Evolutionary conservation across 2,113 vertebrate genomes (phyloP).

Genomic region (Sakesphorus luctuosus): DNA sequence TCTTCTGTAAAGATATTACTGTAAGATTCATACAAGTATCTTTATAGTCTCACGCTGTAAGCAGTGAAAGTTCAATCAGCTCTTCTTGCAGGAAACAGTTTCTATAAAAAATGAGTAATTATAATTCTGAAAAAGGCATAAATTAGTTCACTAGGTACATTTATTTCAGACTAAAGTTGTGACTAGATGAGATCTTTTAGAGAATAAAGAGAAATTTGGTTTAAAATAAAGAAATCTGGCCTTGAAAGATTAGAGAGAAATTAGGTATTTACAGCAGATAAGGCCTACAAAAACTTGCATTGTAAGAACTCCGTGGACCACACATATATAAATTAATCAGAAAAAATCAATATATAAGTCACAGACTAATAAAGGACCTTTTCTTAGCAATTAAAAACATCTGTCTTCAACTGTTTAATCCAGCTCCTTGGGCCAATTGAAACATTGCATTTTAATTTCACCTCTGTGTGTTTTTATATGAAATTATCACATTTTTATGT

Average conservation of each 20-base stretch:
- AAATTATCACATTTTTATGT: not conserved
- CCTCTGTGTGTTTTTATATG: not conserved
- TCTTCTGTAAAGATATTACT: constrained; percentile 64
- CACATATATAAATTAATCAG: not conserved
- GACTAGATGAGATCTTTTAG: constrained; percentile 22
- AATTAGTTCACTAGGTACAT: constrained; percentile 47
- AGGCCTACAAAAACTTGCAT: not conserved
- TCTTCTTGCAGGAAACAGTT: constrained; percentile 66
- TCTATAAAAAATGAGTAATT: constrained; percentile 53
- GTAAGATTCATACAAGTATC: constrained; percentile 52
- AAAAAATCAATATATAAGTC: not conserved
- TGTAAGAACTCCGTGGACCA: not conserved
- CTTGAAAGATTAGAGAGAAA: not conserved
- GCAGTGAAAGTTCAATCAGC: constrained; percentile 66
- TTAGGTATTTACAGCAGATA: not conserved
- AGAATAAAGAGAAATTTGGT: constrained; percentile 29
- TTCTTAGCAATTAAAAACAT: not conserved
- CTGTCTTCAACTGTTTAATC: not conserved
- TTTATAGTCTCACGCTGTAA: constrained; percentile 49
- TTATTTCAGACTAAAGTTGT: constrained; percentile 28
- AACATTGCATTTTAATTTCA: not conserved
- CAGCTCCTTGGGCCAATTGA: not conserved
- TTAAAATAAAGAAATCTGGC: constrained; percentile 10
- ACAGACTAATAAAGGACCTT: not conserved
- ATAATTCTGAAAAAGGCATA: constrained; percentile 53